Evolutionary conservation across 1,140 invertebrate species (phyloP).

Genomic region (Geopemphigus sp.): DNA sequence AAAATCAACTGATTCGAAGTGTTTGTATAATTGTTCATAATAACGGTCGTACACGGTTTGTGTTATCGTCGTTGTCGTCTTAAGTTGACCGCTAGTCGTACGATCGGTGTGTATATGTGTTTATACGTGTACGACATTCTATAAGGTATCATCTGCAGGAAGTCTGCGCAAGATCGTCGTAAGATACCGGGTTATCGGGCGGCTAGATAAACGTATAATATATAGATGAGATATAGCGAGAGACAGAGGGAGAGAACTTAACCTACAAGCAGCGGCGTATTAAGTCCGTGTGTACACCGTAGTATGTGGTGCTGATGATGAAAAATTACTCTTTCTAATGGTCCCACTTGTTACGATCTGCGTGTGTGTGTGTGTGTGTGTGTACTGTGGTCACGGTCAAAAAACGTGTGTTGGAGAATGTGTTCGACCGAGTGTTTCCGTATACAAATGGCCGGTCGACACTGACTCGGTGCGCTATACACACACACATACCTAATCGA

Average conservation of each 20-base stretch:
- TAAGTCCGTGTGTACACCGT: neutral
- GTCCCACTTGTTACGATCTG: constrained; percentile 41
- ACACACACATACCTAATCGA: neutral
- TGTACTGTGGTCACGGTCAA: constrained; percentile 38
- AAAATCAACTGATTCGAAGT: constrained; percentile 15
- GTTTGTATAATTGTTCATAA: constrained; percentile 19
- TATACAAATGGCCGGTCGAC: constrained; percentile 31
- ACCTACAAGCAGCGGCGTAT: too few species aligned
- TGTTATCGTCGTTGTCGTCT: neutral
- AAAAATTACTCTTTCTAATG: constrained; percentile 47
- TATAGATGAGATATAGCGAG: neutral
- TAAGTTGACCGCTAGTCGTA: too few species aligned
- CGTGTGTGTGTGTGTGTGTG: neutral
- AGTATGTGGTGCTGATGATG: constrained; percentile 42
- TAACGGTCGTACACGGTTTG: neutral
- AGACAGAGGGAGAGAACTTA: neutral
- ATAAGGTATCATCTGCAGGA: neutral
- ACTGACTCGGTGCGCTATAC: too few species aligned
- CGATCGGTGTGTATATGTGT: too few species aligned
- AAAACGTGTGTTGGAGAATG: constrained; percentile 33
- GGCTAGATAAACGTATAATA: neutral
- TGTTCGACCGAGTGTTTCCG: constrained; percentile 41
- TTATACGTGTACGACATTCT: too few species aligned
- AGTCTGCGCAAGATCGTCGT: neutral
- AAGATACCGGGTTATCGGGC: constrained; percentile 12